Evolutionary conservation across 2,888 invertebrate genomes (phyloP).

Genomic region (Clitarchus hookeri): DNA sequence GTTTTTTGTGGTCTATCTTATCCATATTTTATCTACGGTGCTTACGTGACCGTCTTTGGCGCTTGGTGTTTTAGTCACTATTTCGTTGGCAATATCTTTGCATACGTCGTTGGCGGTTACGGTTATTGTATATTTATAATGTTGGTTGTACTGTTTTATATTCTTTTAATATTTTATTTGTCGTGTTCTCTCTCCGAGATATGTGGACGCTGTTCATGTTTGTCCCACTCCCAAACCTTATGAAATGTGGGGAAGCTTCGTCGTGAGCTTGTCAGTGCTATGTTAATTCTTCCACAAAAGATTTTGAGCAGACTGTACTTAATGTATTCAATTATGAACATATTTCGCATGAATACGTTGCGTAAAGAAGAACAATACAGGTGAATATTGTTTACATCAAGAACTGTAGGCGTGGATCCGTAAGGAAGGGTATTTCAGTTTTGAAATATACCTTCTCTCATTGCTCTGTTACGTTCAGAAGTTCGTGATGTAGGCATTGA

Average conservation of each 20-base stretch:
- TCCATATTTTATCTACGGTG: too few relatives aligned
- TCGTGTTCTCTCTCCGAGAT: background rate
- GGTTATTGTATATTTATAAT: background rate
- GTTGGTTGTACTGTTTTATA: background rate
- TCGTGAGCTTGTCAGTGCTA: background rate
- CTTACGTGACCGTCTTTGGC: too few relatives aligned
- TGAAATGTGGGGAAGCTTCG: background rate
- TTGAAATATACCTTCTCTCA: slow-evolving; percentile 23
- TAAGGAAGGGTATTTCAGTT: slow-evolving; percentile 18
- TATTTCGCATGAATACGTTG: background rate
- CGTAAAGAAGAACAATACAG: slow-evolving; percentile 1
- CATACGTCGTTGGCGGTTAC: background rate
- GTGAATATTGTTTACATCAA: background rate
- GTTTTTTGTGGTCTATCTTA: too few relatives aligned
- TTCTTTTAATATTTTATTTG: background rate
- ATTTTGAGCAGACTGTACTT: background rate
- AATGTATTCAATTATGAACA: background rate
- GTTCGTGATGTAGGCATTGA: background rate
- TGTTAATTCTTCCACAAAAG: background rate
- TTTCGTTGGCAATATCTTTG: background rate
- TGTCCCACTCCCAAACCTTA: background rate
- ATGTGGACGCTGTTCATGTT: background rate
- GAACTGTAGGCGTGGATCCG: background rate
- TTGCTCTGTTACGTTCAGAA: background rate
- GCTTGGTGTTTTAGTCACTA: too few relatives aligned